Evolutionary conservation across 2,113 vertebrate species (phyloP), one percentile per base, ranked within the genome.

Genomic region (Anhinga rufa): DNA sequence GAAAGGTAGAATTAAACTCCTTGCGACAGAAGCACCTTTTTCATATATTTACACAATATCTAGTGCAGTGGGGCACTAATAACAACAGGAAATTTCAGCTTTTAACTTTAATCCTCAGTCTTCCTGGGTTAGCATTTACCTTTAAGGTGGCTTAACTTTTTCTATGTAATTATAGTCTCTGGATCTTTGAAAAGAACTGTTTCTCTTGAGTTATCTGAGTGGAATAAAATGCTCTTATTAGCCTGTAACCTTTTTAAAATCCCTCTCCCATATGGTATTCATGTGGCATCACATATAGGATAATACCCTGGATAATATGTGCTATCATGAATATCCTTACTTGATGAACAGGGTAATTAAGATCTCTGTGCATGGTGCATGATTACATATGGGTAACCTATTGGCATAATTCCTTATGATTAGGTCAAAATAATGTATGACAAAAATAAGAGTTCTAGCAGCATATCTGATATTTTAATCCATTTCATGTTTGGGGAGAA

Each of bases 1-100:
- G 82, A 90, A 93, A 96, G 62, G 87, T 51, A 88, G 88, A 96
- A 95, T 96, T 95, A 88, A 92, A 71, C 58, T 86, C 62, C 46
- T 70, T 54, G n/a, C 85, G 58, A 32, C 1, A 4, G 26, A 21
- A 65, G 40, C 57, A 80, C 51, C 58, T 78, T 94, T 92, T 65
- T 70, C 54, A n/a, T 89, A 5, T 82, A 87, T 95, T 95, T 95
- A 51, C 89, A 92, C 83, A 89, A 84, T 86, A 88, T 64, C 36
- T 92, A 68, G 46, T 84, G 58, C 62, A 80, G 58, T 66, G 42
- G 66, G 51, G 38, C 57, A 82, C 57, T 89, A 57, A 77, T 58
- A 92, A 95, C 72, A 92, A 82, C 49, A 74, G 14, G 24, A 91
- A 76, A 54, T 77, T 87, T 85, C 70, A 82, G 70, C 75, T 77